Percentiles rank a stretch among this genome's conserved stretches.
These are phyloP conservation scores for Cantharis lateralis DNA, from an alignment of 2,888 invertebrate genomes.

Conservation along the genomic window DNA sequence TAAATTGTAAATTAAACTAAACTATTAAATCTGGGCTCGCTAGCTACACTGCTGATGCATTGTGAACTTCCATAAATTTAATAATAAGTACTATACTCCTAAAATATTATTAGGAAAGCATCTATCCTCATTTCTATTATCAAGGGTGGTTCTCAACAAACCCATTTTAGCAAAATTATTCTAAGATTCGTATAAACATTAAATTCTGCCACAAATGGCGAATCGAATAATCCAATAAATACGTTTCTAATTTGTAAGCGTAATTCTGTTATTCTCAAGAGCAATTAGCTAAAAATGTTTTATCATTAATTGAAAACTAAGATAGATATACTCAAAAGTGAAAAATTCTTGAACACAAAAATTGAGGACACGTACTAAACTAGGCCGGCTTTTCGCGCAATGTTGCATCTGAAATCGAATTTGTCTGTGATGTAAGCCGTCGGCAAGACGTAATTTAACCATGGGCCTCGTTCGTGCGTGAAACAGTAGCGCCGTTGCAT, in stretches of 20 bases:
- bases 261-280: neutral
- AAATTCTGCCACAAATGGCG: neutral
- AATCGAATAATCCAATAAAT: neutral
- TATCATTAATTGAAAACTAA: neutral
- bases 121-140: too few species aligned
- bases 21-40: too few species aligned
- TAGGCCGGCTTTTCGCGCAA: slow-evolving; percentile 56
- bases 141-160: too few species aligned
- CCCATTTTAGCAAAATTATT: neutral
- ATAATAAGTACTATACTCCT: too few species aligned
- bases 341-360: slow-evolving; percentile 35
- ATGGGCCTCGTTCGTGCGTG: slow-evolving; percentile 35
- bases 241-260: neutral
- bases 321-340: neutral
- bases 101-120: too few species aligned
- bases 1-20: too few species aligned
- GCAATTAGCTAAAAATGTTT: neutral
- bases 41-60: too few species aligned
- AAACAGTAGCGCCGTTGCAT: slow-evolving; percentile 34
- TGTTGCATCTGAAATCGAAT: slow-evolving; percentile 54
- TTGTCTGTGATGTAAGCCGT: slow-evolving; percentile 44
- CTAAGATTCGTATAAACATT: neutral
- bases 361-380: slow-evolving; percentile 44
- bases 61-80: too few species aligned
- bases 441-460: slow-evolving; percentile 40